phyloP scores from a whole-genome alignment of 2,797 vertebrate genomes.

The Decapterus maruadsi region DNA sequence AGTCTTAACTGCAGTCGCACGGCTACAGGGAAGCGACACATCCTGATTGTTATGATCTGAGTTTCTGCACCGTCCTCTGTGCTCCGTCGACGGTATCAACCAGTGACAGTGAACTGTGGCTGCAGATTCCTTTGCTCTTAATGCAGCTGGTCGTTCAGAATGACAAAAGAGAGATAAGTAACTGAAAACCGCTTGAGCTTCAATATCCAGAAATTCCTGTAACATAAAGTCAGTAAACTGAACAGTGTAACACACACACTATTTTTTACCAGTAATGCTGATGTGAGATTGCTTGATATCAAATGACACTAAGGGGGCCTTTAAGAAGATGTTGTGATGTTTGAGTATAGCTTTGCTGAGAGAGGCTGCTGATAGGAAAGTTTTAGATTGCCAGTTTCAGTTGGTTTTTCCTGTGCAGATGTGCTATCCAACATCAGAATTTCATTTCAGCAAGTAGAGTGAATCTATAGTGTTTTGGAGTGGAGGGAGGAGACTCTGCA shows the following conservation, averaged over 20 bases:
- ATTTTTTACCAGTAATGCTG: not conserved
- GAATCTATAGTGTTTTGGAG: slow-evolving; percentile 6
- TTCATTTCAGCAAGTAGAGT: slow-evolving; percentile 4
- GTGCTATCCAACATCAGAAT: not conserved
- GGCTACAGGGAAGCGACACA: slow-evolving; percentile 4
- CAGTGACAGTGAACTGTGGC: not conserved
- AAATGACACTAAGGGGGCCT: not conserved
- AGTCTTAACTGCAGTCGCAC: not conserved
- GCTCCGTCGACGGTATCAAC: slow-evolving; percentile 27
- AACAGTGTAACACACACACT: not conserved
- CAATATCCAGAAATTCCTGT: slow-evolving; percentile 22
- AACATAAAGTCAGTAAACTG: slow-evolving; percentile 1
- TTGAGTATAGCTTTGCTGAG: not conserved
- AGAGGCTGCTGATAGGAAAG: not conserved
- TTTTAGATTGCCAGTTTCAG: not conserved
- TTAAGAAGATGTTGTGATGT: not conserved
- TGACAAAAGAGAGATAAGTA: slow-evolving; percentile 20
- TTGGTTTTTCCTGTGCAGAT: not conserved
- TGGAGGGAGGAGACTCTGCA: slow-evolving; percentile 1
- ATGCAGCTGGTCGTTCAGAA: slow-evolving; percentile 5
- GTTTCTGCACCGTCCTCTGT: not conserved
- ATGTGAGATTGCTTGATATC: slow-evolving; percentile 4
- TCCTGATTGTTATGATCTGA: slow-evolving; percentile 15
- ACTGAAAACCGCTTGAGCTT: slow-evolving; percentile 24
- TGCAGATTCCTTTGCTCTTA: slow-evolving; percentile 21